Conservation (phyloP, 2,113 vertebrate species). For the Etia nguti region DNA sequence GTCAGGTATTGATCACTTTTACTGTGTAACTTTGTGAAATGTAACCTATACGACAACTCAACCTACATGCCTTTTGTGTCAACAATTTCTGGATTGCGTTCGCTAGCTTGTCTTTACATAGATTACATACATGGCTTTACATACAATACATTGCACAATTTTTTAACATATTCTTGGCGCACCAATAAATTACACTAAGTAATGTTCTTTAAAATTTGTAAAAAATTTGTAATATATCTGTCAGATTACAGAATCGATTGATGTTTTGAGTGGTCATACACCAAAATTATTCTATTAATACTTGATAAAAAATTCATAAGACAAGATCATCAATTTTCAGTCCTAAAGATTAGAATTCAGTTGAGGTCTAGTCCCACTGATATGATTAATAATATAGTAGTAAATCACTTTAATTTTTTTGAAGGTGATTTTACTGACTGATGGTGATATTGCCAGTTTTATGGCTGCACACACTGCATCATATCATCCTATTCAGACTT, state of each 20-base stretch:
- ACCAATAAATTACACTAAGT: background rate
- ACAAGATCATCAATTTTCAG: background rate
- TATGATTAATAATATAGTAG: background rate
- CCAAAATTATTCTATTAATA: background rate
- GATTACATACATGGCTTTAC: background rate
- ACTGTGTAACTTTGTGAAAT: background rate
- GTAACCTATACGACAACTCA: background rate
- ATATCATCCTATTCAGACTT: background rate
- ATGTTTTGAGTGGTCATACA: background rate
- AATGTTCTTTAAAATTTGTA: background rate
- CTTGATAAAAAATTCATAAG: background rate
- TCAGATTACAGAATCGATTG: background rate
- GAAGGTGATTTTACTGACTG: background rate
- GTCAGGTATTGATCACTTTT: background rate
- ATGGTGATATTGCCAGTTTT: background rate
- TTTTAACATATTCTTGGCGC: background rate
- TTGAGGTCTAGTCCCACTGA: background rate
- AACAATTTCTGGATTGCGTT: background rate
- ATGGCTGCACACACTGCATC: background rate
- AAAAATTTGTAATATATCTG: background rate
- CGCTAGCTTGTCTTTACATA: background rate
- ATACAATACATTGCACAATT: background rate
- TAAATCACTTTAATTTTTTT: background rate
- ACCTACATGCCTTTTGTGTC: background rate
- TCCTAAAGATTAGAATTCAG: background rate